Evolutionary conservation across 35 echinoderm and acorn worm species (phyloP).

Genomic region (Heliocidaris tuberculata): DNA sequence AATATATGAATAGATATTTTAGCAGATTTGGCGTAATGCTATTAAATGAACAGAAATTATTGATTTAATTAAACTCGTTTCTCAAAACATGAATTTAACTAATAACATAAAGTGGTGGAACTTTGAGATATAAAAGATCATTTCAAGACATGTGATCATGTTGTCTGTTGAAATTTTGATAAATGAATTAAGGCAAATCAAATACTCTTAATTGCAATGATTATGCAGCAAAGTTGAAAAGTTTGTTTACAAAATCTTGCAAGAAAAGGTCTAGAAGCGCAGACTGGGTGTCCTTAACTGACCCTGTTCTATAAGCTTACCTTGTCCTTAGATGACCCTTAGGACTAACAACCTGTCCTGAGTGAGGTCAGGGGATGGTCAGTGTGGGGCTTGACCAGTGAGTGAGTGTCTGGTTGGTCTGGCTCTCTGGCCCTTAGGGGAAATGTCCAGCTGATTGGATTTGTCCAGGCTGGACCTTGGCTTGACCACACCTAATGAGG

Average conservation of each 20-base stretch:
- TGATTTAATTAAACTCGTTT: no score
- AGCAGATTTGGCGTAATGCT: no score
- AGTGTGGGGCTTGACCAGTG: neutral
- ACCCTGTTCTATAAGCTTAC: neutral
- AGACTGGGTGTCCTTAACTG: neutral
- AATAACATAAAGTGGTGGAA: no score
- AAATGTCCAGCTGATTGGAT: neutral
- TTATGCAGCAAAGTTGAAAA: no score
- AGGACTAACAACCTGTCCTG: neutral
- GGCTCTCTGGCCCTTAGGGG: neutral
- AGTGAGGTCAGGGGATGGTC: neutral
- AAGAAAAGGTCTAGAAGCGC: neutral
- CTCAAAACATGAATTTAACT: no score
- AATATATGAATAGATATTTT: no score
- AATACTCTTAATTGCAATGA: no score
- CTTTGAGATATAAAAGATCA: no score
- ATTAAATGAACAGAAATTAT: no score
- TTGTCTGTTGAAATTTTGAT: no score
- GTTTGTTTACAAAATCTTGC: neutral
- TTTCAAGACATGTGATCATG: no score
- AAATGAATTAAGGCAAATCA: no score
- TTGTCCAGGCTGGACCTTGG: neutral
- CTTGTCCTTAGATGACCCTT: neutral
- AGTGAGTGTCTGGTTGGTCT: neutral
- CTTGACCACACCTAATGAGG: slow-evolving; percentile 1